Base-by-base conservation (phyloP, 2,797 vertebrate species). In the Falco naumanni region DNA sequence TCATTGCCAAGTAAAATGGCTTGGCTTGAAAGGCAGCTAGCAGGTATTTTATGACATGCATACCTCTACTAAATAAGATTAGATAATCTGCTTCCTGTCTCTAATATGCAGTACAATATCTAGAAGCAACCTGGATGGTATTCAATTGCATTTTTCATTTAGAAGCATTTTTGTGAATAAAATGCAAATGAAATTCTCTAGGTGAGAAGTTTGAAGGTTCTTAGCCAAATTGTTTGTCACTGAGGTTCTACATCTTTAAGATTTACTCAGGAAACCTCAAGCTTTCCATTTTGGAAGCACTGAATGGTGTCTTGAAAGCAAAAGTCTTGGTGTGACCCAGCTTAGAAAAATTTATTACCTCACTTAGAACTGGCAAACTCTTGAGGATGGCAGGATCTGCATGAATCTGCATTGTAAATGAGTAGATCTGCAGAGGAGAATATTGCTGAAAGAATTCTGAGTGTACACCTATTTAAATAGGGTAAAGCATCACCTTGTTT, bases 281-380 rank as follows among this genome's bases (percentile, higher is more conserved):
- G 47, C 31, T 87, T 91, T 84, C 37, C 6, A 34, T 56, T 86
- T 72, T 79, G 74, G 84, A 94, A 60, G 92, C 43, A 68, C 22
- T 29, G 24, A 96, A 96, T 17, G 50, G 53, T 96, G 22, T 81
- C 76, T 97, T 65, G 29, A 68, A 96, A 94, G 59, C n/a, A 74
- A 66, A 90, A 91, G 33, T 78, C 87, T 87, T 84, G 50, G 28
- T 90, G 24, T 91, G 84, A 69, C 39, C 16, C 6, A 60, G 47
- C 37, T 57, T 68, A 69, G 80, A 94, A 93, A 95, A 96, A 96
- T 61, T 92, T 48, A 70, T 95, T 89, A 51, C 50, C 90, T 96
- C 91, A 78, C 33, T 81, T 75, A n/a, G 90, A 97, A 93, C 61
- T 95, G 88, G 33, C n/a, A 92, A 31, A 76, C 45, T 95, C 83